These are phyloP conservation scores for Fissipunctia ypsillon DNA, from an alignment of 2,888 invertebrate species.

Conservation along the genomic window DNA sequence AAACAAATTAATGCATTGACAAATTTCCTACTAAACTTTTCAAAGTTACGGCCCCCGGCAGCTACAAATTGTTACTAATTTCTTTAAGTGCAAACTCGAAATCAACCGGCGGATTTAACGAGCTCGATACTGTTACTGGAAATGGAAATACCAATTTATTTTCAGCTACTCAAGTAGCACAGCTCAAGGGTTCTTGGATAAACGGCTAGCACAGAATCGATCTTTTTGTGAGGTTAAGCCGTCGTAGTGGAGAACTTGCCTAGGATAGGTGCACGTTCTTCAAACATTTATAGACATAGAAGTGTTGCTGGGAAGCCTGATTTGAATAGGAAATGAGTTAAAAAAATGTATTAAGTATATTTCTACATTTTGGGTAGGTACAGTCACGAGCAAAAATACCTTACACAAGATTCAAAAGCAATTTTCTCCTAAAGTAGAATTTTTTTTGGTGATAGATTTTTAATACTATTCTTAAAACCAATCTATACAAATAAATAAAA, in stretches of 20 bases:
- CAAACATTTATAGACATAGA: neutral
- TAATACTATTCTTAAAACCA: too few species aligned
- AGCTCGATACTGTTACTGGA: conserved; percentile 64
- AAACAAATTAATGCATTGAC: conserved; percentile 73
- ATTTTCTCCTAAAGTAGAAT: too few species aligned
- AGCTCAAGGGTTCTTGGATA: conserved; percentile 21
- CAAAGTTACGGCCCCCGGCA: conserved; percentile 74
- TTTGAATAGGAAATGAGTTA: conserved; percentile 11
- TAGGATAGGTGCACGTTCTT: conserved; percentile 28
- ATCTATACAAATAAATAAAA: too few species aligned
- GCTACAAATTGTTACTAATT: conserved; percentile 77
- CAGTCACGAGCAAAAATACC: too few species aligned
- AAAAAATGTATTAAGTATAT: too few species aligned
- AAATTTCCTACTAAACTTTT: conserved; percentile 72
- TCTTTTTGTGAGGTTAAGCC: conserved; percentile 17
- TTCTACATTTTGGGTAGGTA: neutral
- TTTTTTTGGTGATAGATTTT: too few species aligned
- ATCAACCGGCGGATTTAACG: conserved; percentile 76
- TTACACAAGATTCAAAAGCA: too few species aligned
- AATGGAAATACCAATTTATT: conserved; percentile 63
- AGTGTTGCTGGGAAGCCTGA: neutral
- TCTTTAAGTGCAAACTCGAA: conserved; percentile 74
- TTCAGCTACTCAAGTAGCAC: conserved; percentile 45
- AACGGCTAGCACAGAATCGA: conserved; percentile 11
- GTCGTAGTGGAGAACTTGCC: neutral